Percentiles rank a stretch among this genome's conserved stretches.
Evolutionary conservation across 2,113 vertebrate genomes (phyloP).

Genomic region (Otocyon megalotis): DNA sequence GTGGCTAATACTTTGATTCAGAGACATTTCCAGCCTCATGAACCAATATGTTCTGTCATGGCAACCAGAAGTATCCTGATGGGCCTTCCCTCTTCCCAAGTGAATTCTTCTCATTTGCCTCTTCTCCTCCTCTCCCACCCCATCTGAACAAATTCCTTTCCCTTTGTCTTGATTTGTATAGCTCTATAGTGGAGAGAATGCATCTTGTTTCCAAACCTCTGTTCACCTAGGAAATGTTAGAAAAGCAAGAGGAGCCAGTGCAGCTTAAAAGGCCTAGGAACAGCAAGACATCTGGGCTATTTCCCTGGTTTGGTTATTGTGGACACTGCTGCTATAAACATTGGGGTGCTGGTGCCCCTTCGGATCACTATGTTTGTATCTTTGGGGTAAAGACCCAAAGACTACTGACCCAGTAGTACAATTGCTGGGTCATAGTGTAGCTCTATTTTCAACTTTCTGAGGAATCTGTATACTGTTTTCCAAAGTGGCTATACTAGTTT

Average conservation of each 20-base stretch:
- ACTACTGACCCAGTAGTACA: no score
- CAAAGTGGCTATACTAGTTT: no score
- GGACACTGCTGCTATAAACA: neutral
- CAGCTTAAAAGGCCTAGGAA: neutral
- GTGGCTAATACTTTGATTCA: neutral
- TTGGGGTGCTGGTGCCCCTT: no score
- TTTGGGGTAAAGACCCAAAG: no score
- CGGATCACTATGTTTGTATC: no score
- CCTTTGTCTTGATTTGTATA: neutral
- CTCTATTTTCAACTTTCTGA: no score
- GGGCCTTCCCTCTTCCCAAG: neutral
- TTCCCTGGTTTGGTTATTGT: no score
- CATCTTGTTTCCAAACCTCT: neutral
- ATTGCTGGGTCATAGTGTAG: no score
- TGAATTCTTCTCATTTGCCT: neutral
- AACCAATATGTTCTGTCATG: neutral
- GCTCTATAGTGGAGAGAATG: neutral
- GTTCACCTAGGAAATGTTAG: neutral
- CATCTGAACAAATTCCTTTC: neutral
- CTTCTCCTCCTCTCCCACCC: neutral
- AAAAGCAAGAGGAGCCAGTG: neutral
- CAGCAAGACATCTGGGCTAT: no score
- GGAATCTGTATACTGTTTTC: no score
- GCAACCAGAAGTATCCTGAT: neutral
- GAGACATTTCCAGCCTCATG: neutral